Evolutionary conservation across 2,888 invertebrate genomes (phyloP).

Genomic region (Epistrophella euchroma): DNA sequence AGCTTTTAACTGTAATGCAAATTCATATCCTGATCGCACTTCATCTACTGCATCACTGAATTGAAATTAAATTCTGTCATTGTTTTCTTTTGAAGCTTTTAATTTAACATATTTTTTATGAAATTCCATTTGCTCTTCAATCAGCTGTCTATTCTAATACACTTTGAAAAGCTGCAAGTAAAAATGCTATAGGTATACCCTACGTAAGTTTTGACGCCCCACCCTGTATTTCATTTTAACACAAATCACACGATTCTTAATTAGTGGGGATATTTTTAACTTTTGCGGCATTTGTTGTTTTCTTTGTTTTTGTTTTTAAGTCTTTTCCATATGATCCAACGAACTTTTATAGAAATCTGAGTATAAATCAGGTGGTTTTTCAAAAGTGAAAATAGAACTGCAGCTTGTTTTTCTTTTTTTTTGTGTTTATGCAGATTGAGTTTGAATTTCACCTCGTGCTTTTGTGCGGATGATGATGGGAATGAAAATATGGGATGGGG

Average conservation of each 20-base stretch:
- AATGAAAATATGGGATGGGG: neutral
- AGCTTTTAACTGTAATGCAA: too few relatives aligned
- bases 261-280: constrained; percentile 43
- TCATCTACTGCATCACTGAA: too few relatives aligned
- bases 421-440: constrained; percentile 60
- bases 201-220: neutral
- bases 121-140: too few relatives aligned
- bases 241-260: constrained; percentile 22
- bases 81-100: too few relatives aligned
- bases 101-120: too few relatives aligned
- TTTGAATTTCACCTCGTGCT: constrained; percentile 56
- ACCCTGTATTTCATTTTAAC: constrained; percentile 17
- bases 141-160: neutral
- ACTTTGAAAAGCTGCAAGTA: neutral
- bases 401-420: constrained; percentile 22
- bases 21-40: too few relatives aligned
- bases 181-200: neutral
- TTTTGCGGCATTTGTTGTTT: constrained; percentile 51
- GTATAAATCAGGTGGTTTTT: constrained; percentile 71
- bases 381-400: constrained; percentile 59
- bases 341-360: constrained; percentile 61
- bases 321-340: constrained; percentile 73
- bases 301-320: constrained; percentile 56
- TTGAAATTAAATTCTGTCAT: too few relatives aligned
- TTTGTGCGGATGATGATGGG: constrained; percentile 2